A percentile compares a stretch with the other conserved stretches of the same genome.
phyloP scores from a whole-genome alignment of 2,113 vertebrate species.

The Callipepla squamata region DNA sequence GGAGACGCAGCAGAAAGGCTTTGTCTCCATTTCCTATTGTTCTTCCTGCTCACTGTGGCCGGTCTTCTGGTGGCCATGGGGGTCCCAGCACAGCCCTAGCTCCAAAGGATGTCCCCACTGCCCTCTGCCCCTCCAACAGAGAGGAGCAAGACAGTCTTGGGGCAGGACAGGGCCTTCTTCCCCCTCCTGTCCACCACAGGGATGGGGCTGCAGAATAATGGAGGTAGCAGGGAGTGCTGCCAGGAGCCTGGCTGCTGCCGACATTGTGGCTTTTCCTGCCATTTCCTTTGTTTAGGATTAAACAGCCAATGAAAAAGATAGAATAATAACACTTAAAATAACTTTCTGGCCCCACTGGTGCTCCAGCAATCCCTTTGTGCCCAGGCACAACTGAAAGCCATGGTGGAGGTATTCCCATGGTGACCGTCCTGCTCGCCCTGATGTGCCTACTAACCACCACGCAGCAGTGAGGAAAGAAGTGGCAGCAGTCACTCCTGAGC shows the following conservation, averaged over 20 bases:
- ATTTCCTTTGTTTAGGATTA: conserved; percentile 2
- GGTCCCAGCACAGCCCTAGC: background rate
- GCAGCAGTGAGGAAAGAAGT: background rate
- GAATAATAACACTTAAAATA: background rate
- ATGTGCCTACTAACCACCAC: background rate
- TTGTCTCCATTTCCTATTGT: conserved; percentile 61
- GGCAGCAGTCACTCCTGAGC: background rate
- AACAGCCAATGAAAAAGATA: background rate
- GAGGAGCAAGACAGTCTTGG: background rate
- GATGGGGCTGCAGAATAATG: too few species aligned
- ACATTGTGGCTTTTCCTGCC: background rate
- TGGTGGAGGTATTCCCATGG: fast-evolving
- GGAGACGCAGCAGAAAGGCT: conserved; percentile 35
- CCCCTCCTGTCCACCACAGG: background rate
- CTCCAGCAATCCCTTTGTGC: background rate
- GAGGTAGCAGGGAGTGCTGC: fast-evolving
- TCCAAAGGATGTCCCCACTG: background rate
- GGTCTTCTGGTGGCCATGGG: background rate
- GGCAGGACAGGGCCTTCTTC: background rate
- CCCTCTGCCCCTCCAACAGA: background rate
- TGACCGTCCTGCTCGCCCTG: background rate
- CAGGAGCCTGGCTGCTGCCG: background rate
- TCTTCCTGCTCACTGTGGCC: conserved; percentile 9
- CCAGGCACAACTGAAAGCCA: background rate
- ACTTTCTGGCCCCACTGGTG: background rate